These are phyloP conservation scores for Neomonachus schauinslandi DNA, from an alignment of 2,113 vertebrate species.

Conservation along the genomic window DNA sequence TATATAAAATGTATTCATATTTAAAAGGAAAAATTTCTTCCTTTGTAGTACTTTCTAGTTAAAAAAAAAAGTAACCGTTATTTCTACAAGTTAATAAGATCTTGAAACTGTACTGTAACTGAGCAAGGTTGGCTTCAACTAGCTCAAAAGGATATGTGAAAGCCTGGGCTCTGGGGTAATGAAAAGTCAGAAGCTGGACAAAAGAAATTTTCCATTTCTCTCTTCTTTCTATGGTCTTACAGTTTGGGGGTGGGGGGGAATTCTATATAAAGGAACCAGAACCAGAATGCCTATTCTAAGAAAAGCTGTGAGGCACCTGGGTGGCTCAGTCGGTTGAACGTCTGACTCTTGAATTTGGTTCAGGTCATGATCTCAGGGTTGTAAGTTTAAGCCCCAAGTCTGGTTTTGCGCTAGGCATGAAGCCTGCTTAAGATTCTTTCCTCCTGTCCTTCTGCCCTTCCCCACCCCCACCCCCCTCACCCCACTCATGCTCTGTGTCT, in stretches of 20 bases:
- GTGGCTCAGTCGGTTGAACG: neutral
- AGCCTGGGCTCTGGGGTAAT: neutral
- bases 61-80: neutral
- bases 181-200: neutral
- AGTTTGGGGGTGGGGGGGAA: neutral
- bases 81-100: conserved; percentile 11
- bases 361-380: neutral
- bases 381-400: neutral
- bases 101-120: neutral
- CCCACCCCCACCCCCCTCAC: neutral
- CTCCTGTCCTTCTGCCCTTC: neutral
- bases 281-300: neutral
- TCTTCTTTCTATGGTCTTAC: neutral
- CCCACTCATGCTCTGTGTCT: neutral
- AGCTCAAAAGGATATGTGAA: neutral
- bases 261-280: neutral
- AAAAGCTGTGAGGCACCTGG: neutral
- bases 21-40: conserved; percentile 28
- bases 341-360: neutral
- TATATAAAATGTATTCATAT: conserved; percentile 9
- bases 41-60: neutral
- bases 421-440: neutral
- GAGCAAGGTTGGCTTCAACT: neutral
- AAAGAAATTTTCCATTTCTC: neutral
- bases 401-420: neutral